A percentile compares a stretch with the other conserved stretches of the same genome.
Conservation (phyloP, 2,113 vertebrate genomes). For the Nicator chloris region DNA sequence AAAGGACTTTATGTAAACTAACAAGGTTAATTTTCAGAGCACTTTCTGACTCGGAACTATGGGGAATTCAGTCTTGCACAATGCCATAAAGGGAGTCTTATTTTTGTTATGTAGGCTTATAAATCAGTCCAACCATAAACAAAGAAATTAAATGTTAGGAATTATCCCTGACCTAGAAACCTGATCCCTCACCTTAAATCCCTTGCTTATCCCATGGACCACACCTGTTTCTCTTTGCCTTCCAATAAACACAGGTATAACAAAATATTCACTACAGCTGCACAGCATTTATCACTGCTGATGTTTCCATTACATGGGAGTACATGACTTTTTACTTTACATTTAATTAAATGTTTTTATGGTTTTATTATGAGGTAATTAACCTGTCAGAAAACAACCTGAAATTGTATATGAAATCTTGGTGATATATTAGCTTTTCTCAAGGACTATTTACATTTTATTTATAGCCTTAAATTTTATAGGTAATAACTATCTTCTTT, state of each 20-base stretch:
- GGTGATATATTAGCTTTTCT: neutral
- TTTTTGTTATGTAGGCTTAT: neutral
- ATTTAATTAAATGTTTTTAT: slow-evolving; percentile 37
- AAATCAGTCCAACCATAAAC: neutral
- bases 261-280: neutral
- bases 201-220: neutral
- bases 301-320: neutral
- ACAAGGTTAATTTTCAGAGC: neutral
- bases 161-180: neutral
- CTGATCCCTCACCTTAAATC: neutral
- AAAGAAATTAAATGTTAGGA: neutral
- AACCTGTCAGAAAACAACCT: slow-evolving; percentile 1
- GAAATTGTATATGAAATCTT: neutral
- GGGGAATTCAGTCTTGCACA: neutral
- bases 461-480: slow-evolving; percentile 22
- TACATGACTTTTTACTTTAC: neutral
- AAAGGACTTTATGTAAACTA: neutral
- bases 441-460: neutral
- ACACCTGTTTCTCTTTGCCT: slow-evolving; percentile 12
- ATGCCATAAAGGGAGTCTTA: neutral
- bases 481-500: neutral
- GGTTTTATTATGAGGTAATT: slow-evolving; percentile 1
- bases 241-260: neutral
- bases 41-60: neutral
- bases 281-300: neutral